Base-by-base conservation (phyloP, 1,140 invertebrate species). In the Calephelis nemesis region DNA sequence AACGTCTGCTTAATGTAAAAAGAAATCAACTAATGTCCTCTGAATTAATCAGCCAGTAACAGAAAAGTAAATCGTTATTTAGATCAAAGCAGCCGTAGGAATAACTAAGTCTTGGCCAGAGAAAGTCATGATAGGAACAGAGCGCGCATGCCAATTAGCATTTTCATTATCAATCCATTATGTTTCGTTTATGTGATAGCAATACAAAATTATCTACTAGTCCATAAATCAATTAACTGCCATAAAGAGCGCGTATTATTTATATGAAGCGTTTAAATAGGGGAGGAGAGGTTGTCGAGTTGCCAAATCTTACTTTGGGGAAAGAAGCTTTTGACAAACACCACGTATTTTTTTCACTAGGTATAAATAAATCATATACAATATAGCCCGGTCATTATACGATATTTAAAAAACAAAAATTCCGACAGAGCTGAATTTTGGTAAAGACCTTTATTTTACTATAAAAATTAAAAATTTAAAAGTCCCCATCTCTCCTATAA, bases 61-160 rank as follows among this genome's bases (percentile, higher is more conserved):
- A 58, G 30, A 30, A 15, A 39, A 39, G 52, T 30, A 58, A 30
- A 58, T 58, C 52, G 30, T 64, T 68, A 63, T 69, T 62, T 75
- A 86, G 75, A 84, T 84, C 81, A 70, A 71, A 68, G 62, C 70
- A 54, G 19, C 19, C 30, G 52, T 58, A 15, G 30, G 52, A 72
- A 75, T 83, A 89, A 86, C 70, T 80, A 77, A 78, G 71, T 70
- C 73, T 75, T 62, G 75, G 74, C 69, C 81, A 82, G 85, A 88
- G 87, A 89, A 89, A 89, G 87, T 84, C 85, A 87, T 84, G 84
- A 63, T 72, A 73, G 69, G 70, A 81, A 58, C 84, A 69, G 65
- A 76, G 15, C 65, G 65, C 60, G 85, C 81, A 88, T 89, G 83
- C 73, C 79, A 83, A 89, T 82, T 47, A 65, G 62, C 67, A 67